Evolutionary conservation across 2,888 invertebrate genomes (phyloP).

Genomic region (Oligia strigilis): DNA sequence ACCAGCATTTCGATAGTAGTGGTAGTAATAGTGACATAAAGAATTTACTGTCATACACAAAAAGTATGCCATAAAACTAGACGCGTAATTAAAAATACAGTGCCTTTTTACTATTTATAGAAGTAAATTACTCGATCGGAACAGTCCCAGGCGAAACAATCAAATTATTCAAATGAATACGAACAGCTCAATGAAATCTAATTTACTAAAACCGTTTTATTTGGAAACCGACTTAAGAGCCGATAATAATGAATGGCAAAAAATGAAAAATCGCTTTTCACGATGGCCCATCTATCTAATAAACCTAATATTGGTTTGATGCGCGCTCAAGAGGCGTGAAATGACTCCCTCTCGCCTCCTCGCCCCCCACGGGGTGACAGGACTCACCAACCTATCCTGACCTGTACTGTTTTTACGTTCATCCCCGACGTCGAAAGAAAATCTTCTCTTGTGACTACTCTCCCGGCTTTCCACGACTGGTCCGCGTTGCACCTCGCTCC

Average conservation of each 20-base stretch:
- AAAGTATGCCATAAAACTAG: conserved; percentile 8
- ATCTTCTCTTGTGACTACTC: conserved; percentile 41
- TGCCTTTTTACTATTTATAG: not conserved
- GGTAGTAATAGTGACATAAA: conserved; percentile 66
- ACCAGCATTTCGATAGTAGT: conserved; percentile 56
- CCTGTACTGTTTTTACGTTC: conserved; percentile 76
- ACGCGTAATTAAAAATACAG: not conserved
- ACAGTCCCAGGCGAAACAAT: not conserved
- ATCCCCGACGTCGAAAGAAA: conserved; percentile 56
- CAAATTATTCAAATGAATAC: conserved; percentile 37
- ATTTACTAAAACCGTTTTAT: conserved; percentile 65
- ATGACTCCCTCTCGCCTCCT: conserved; percentile 78
- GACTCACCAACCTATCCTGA: conserved; percentile 76
- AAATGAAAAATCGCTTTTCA: conserved; percentile 85
- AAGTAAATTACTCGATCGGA: not conserved
- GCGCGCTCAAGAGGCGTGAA: conserved; percentile 89
- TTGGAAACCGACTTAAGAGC: conserved; percentile 65
- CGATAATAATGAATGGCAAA: conserved; percentile 77
- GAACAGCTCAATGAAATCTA: conserved; percentile 56
- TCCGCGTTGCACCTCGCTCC: conserved; percentile 62
- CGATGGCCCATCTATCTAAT: conserved; percentile 87
- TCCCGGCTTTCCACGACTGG: conserved; percentile 65
- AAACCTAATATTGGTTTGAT: conserved; percentile 90
- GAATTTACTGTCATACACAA: not conserved
- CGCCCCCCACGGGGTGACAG: conserved; percentile 72